A percentile compares a stretch with the other conserved stretches of the same genome.
Evolutionary conservation across 2,113 vertebrate species (phyloP).

Genomic region (Aptenodytes forsteri): DNA sequence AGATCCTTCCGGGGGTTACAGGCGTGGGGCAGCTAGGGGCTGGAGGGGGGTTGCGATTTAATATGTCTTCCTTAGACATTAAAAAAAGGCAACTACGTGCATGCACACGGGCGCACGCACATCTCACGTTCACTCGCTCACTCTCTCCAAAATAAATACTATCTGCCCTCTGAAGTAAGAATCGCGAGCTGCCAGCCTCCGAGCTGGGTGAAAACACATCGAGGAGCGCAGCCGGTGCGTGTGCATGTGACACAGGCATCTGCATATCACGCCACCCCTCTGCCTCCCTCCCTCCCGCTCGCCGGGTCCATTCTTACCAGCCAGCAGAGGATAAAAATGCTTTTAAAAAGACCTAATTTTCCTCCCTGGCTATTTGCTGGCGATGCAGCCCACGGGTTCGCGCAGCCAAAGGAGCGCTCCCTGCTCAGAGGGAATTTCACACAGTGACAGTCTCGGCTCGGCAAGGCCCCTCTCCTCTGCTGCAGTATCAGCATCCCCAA

Average conservation of each 20-base stretch:
- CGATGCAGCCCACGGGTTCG: background rate
- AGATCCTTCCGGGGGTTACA: rapidly evolving
- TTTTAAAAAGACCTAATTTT: background rate
- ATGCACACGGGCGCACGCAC: background rate
- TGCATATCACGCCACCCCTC: background rate
- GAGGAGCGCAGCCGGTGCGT: background rate
- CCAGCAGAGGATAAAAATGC: background rate
- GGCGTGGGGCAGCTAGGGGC: rapidly evolving
- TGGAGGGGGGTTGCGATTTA: background rate
- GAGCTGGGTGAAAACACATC: background rate
- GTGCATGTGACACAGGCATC: background rate
- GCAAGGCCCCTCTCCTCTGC: background rate
- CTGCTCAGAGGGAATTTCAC: background rate
- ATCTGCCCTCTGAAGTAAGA: background rate
- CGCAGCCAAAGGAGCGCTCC: background rate
- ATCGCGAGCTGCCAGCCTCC: background rate
- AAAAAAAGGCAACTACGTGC: background rate
- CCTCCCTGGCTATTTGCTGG: background rate
- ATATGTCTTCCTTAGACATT: background rate
- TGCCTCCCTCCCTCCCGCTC: background rate
- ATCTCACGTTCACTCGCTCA: background rate
- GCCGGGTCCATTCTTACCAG: background rate
- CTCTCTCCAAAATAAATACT: background rate
- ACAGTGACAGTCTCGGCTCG: rapidly evolving
- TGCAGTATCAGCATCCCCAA: background rate